These are phyloP conservation scores for Campoletis raptor DNA, from an alignment of 2,888 invertebrate species.

Conservation along the genomic window DNA sequence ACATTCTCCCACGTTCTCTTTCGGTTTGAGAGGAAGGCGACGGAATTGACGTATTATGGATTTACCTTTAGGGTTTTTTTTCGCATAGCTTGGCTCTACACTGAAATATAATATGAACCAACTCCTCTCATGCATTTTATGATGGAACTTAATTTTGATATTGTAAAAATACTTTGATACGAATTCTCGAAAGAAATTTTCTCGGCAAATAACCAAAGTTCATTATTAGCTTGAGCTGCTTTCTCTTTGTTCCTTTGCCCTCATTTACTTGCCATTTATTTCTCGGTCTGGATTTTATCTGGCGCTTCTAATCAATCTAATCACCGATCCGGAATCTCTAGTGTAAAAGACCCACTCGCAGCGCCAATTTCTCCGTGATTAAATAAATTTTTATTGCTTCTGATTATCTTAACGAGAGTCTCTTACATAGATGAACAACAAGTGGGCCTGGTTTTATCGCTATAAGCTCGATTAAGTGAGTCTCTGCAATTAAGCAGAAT, in stretches of 20 bases:
- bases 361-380: constrained; percentile 19
- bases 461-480: background rate
- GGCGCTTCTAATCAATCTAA: constrained; percentile 41
- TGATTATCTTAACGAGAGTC: constrained; percentile 38
- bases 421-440: background rate
- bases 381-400: constrained; percentile 46
- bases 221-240: background rate
- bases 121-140: background rate
- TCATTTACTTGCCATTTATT: background rate
- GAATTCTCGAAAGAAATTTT: constrained; percentile 1
- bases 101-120: background rate
- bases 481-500: constrained; percentile 15
- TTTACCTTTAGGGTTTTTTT: constrained; percentile 13
- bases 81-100: background rate
- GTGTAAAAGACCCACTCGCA: constrained; percentile 10
- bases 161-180: background rate
- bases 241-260: no score
- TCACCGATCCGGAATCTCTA: constrained; percentile 40
- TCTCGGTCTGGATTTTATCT: constrained; percentile 25
- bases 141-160: constrained; percentile 27
- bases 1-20: constrained; percentile 1
- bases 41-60: constrained; percentile 6
- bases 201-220: background rate
- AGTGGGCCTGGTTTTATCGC: background rate
- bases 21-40: constrained; percentile 3